phyloP scores from a whole-genome alignment of 2,888 invertebrate genomes.

The Morpho achilles region DNA sequence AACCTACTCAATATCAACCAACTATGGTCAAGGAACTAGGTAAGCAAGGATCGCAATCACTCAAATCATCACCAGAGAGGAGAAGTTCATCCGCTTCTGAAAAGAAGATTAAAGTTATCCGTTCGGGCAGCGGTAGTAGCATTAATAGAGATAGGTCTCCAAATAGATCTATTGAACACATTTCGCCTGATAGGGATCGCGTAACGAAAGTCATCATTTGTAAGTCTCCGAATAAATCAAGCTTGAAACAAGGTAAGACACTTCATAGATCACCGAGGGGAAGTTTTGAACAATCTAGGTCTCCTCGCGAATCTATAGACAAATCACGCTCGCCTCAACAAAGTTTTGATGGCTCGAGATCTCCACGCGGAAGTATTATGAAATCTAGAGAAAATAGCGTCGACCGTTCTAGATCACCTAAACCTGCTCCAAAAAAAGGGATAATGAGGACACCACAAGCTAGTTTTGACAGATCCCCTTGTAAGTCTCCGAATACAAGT shows the following conservation, averaged over 20 bases:
- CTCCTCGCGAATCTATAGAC: conserved; percentile 78
- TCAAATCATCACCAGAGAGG: conserved; percentile 74
- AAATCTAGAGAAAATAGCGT: conserved; percentile 69
- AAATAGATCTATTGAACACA: conserved; percentile 48
- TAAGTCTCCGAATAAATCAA: conserved; percentile 73
- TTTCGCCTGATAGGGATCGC: conserved; percentile 63
- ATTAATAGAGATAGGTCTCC: conserved; percentile 70
- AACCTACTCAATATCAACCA: conserved; percentile 94
- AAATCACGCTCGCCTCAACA: conserved; percentile 78
- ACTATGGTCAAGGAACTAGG: conserved; percentile 93
- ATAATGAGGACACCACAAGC: conserved; percentile 75
- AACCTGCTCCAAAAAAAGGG: conserved; percentile 71
- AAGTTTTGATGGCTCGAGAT: conserved; percentile 74
- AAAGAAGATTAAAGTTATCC: conserved; percentile 68
- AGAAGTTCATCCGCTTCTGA: conserved; percentile 47
- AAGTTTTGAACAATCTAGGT: conserved; percentile 71
- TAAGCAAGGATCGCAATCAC: conserved; percentile 82
- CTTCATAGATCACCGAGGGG: conserved; percentile 75
- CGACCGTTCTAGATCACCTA: conserved; percentile 67
- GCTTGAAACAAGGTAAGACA: conserved; percentile 61
- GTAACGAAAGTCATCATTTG: conserved; percentile 74
- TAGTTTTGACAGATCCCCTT: conserved; percentile 70
- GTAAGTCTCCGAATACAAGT: conserved; percentile 67
- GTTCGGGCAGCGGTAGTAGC: conserved; percentile 76
- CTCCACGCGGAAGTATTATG: conserved; percentile 72